Conservation (phyloP, 2,797 vertebrate genomes). For the Pantherophis alleghaniensis region DNA sequence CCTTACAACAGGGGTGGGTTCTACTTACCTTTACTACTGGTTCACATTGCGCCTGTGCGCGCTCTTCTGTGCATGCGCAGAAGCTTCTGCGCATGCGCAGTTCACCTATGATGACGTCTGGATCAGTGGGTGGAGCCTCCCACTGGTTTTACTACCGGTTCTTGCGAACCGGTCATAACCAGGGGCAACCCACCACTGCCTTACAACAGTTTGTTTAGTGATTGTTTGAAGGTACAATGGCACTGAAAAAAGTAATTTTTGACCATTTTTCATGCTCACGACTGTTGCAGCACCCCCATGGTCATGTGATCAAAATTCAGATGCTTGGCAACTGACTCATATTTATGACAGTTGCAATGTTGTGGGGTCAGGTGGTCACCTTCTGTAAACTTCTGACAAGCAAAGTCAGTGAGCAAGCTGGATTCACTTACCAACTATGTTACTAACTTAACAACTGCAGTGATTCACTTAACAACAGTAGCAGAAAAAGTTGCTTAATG, state of each 20-base stretch:
- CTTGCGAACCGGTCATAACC: too few relatives aligned
- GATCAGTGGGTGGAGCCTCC: too few relatives aligned
- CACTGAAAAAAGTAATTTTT: background rate
- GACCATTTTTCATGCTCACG: background rate
- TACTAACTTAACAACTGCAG: background rate
- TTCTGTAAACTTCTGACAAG: background rate
- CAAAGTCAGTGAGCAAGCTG: background rate
- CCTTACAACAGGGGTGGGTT: background rate
- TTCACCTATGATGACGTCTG: too few relatives aligned
- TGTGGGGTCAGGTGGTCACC: background rate
- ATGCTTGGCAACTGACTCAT: background rate
- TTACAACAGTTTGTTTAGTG: background rate
- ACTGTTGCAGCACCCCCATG: background rate
- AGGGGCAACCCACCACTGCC: too few relatives aligned
- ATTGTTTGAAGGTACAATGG: background rate
- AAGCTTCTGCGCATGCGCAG: too few relatives aligned
- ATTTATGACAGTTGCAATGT: background rate
- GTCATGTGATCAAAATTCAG: background rate
- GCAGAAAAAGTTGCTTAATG: background rate
- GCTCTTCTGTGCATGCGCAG: too few relatives aligned
- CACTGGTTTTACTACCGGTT: too few relatives aligned
- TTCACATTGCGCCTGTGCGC: too few relatives aligned
- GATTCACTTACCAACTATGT: background rate
- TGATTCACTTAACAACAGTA: background rate
- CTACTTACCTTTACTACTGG: too few relatives aligned